phyloP scores from a whole-genome alignment of 2,797 vertebrate species.

The Babyrousa celebensis region DNA sequence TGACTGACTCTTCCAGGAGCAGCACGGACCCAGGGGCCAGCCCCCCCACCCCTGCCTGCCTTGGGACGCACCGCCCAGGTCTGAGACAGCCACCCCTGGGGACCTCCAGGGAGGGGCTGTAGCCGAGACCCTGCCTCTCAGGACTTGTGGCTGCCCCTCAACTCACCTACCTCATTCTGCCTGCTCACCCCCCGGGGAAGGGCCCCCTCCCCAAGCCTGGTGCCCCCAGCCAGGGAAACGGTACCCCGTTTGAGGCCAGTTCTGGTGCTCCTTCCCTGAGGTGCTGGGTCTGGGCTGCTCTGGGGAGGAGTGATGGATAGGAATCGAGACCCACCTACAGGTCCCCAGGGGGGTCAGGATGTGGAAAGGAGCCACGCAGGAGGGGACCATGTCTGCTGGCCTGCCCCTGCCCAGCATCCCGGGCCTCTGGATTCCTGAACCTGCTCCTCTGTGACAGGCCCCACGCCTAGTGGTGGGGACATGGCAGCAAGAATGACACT shows the following conservation, averaged over 20 bases:
- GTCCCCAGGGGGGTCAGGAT: too few species aligned
- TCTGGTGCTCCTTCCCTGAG: slow-evolving; percentile 19
- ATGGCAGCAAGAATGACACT: too few species aligned
- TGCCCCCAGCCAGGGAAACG: slow-evolving; percentile 24
- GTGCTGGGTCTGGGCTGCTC: not conserved
- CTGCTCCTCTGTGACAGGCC: not conserved
- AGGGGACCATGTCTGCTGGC: not conserved
- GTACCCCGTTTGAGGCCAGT: not conserved
- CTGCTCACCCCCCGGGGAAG: rapidly evolving
- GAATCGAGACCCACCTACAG: not conserved
- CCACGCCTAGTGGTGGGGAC: not conserved
- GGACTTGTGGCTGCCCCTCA: rapidly evolving
- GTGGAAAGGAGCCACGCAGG: not conserved
- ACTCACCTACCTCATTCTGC: slow-evolving; percentile 69
- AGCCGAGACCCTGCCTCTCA: not conserved
- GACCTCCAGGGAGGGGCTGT: not conserved
- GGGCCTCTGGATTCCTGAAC: not conserved
- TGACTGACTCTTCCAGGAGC: not conserved
- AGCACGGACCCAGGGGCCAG: not conserved
- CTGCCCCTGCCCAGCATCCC: not conserved
- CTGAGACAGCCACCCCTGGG: not conserved
- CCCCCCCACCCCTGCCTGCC: rapidly evolving
- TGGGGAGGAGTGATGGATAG: not conserved
- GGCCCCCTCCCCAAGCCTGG: rapidly evolving
- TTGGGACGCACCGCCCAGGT: not conserved